Evolutionary conservation across 2,888 invertebrate genomes (phyloP), one percentile per base, ranked within the genome.

Genomic region (Andricus quercusramuli): DNA sequence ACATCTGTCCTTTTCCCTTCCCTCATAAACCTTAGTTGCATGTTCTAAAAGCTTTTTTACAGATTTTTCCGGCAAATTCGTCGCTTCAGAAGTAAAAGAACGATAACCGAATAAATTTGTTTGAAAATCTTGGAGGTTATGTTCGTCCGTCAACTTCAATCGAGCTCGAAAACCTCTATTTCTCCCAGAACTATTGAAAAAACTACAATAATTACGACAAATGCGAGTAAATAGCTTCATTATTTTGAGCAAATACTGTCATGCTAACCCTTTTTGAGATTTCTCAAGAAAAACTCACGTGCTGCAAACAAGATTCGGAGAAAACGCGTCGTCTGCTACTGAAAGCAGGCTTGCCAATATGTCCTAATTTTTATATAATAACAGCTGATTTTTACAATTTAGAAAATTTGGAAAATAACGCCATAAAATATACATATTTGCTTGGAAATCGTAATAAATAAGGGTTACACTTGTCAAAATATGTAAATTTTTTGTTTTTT

Each of bases 161-260:
- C 32, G n/a, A 5, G n/a, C 13, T 13, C 9, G n/a, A 56, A 74
- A 56, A 37, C 2, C 20, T 11, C 15, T 11, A 56, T 6, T 44
- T 59, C 4, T 37, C 8, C 20, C 2, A 5, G 0, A n/a, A 3
- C 11, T 25, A 37, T 74, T 74, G 15, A 56, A 22, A 56, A 74
- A 56, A n/a, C 4, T 22, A 29, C n/a, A 11, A 22, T 32, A 56
- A 32, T 37, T 59, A 32, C 32, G 74, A 29, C 29, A 32, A 74
- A 74, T 9, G 3, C 32, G 32, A n/a, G 29, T 56, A 59, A 74
- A 32, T 0, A 32, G 13, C 56, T 74, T 74, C 74, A 74, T 74
- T 74, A 74, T 74, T 74, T n/a, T 59, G n/a, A 11, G 11, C n/a
- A 74, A 37, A 67, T 37, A 74, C 56, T 74, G 74, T 74, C 74